Evolutionary conservation across 2,888 invertebrate genomes (phyloP).

Genomic region (Patella depressa): DNA sequence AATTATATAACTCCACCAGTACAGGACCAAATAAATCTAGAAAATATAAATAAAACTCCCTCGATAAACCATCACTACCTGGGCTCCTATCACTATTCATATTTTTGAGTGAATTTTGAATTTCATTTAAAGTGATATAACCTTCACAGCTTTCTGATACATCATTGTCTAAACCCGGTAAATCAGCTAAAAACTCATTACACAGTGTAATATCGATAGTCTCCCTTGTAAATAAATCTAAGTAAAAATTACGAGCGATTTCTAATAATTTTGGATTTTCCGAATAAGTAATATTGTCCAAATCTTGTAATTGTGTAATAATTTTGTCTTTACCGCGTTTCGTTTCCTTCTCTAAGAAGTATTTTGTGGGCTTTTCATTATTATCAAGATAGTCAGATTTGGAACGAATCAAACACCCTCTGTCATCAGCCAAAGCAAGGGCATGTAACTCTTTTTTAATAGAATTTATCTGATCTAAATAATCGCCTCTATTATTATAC

Average conservation of each 20-base stretch:
- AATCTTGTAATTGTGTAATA: constrained; percentile 14
- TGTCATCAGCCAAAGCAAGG: background rate
- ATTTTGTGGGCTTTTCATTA: constrained; percentile 2
- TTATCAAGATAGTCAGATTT: constrained; percentile 8
- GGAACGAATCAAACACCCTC: background rate
- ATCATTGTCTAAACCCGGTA: constrained; percentile 12
- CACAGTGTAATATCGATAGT: constrained; percentile 17
- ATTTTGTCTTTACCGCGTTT: constrained; percentile 14
- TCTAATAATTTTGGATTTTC: constrained; percentile 14
- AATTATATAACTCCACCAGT: constrained; percentile 23
- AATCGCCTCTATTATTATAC: constrained; percentile 15
- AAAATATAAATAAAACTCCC: constrained; percentile 38
- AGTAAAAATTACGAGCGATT: constrained; percentile 16
- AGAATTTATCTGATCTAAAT: background rate
- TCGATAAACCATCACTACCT: constrained; percentile 40
- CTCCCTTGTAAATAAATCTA: constrained; percentile 16
- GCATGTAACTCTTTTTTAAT: constrained; percentile 4
- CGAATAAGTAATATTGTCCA: background rate
- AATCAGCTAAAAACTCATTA: constrained; percentile 16
- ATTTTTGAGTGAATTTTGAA: constrained; percentile 19
- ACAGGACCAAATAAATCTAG: constrained; percentile 25
- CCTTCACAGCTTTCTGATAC: constrained; percentile 12
- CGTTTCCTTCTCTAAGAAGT: constrained; percentile 22
- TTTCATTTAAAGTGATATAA: constrained; percentile 16
- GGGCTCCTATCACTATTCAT: constrained; percentile 36